phyloP scores from a whole-genome alignment of 1,140 invertebrate species.

The Halictus rubicundus region DNA sequence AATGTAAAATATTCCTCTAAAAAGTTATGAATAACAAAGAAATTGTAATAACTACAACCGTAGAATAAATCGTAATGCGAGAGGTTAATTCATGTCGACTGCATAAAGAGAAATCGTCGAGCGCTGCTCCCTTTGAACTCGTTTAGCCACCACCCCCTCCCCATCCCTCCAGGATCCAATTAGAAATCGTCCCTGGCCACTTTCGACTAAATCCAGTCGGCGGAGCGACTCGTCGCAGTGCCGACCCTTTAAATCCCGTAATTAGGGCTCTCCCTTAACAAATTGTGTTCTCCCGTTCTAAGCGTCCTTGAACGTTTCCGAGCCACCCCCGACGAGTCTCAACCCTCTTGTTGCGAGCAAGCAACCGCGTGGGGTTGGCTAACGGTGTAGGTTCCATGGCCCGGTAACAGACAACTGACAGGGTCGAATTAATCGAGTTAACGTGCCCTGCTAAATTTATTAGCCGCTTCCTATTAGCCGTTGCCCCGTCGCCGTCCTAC shows the following conservation, averaged over 20 bases:
- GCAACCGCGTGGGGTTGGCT: not conserved
- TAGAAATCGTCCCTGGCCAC: not conserved
- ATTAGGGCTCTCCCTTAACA: slow-evolving; percentile 26
- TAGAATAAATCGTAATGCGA: too few relatives aligned
- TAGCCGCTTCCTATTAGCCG: slow-evolving; percentile 62
- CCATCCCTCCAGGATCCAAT: not conserved
- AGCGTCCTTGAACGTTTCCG: slow-evolving; percentile 14
- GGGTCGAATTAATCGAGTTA: slow-evolving; percentile 61
- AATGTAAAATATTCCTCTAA: too few relatives aligned
- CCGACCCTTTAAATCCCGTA: slow-evolving; percentile 27
- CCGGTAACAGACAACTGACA: not conserved
- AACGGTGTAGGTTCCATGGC: not conserved
- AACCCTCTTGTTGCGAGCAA: not conserved
- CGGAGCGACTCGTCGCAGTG: not conserved
- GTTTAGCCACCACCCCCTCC: too few relatives aligned
- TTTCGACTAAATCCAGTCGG: not conserved
- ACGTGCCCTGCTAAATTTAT: slow-evolving; percentile 63
- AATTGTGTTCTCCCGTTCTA: slow-evolving; percentile 20
- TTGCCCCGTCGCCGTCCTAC: slow-evolving; percentile 28
- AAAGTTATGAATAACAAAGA: not conserved
- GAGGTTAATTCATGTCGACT: too few relatives aligned
- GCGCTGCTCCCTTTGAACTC: too few relatives aligned
- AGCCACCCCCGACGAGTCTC: not conserved
- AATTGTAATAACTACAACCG: too few relatives aligned
- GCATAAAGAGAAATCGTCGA: too few relatives aligned